phyloP scores from a whole-genome alignment of 1,140 invertebrate species.

The Dufourea novaeangliae region DNA sequence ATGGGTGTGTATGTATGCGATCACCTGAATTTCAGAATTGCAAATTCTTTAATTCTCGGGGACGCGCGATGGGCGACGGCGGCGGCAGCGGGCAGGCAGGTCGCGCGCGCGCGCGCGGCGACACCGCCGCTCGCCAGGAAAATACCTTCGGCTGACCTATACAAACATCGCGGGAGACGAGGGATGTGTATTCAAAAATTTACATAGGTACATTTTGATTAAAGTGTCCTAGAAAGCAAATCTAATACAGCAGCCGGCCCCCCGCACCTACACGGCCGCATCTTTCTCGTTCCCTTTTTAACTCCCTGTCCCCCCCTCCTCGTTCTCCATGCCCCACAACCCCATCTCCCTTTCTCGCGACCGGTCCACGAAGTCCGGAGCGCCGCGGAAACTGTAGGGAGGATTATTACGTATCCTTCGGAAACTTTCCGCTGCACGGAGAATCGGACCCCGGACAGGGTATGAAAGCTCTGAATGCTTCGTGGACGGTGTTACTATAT shows the following conservation, averaged over 20 bases:
- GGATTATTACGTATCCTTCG: slow-evolving; percentile 67
- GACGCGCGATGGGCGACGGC: slow-evolving; percentile 66
- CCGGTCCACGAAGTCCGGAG: not conserved
- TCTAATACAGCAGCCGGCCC: slow-evolving; percentile 78
- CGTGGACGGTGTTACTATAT: slow-evolving; percentile 49
- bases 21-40: slow-evolving; percentile 81
- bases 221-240: slow-evolving; percentile 82
- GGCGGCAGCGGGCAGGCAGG: slow-evolving; percentile 24
- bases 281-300: not conserved
- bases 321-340: not conserved
- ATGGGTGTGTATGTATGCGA: slow-evolving; percentile 68
- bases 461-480: slow-evolving; percentile 52
- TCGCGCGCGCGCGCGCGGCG: slow-evolving; percentile 24
- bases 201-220: slow-evolving; percentile 83
- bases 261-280: slow-evolving; percentile 20
- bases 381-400: slow-evolving; percentile 34
- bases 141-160: slow-evolving; percentile 81
- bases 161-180: slow-evolving; percentile 79
- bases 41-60: slow-evolving; percentile 82
- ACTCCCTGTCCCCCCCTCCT: too few relatives aligned
- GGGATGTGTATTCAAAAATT: slow-evolving; percentile 82
- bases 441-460: slow-evolving; percentile 49
- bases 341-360: not conserved
- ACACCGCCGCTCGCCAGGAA: slow-evolving; percentile 67
- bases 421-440: slow-evolving; percentile 53